These are phyloP conservation scores for Zaprionus bogoriensis DNA, from an alignment of 2,888 invertebrate species.

Conservation along the genomic window DNA sequence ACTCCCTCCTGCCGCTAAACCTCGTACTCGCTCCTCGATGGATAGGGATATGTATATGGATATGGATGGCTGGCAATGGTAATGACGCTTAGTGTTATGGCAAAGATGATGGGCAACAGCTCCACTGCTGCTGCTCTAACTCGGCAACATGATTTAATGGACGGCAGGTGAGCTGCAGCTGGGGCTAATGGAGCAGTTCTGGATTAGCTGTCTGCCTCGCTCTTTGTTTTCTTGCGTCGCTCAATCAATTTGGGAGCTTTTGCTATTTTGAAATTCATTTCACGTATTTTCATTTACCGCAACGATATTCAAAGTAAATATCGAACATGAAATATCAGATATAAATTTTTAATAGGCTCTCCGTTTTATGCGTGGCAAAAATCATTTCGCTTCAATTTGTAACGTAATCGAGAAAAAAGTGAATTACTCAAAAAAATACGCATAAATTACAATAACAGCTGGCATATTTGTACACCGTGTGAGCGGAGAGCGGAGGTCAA, in stretches of 20 bases:
- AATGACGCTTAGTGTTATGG: slow-evolving; percentile 68
- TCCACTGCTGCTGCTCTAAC: slow-evolving; percentile 23
- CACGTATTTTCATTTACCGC: slow-evolving; percentile 35
- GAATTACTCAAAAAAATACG: slow-evolving; percentile 54
- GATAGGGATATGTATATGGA: slow-evolving; percentile 32
- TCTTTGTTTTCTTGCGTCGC: neutral
- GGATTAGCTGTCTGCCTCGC: neutral
- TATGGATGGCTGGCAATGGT: slow-evolving; percentile 58
- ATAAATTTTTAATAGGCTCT: slow-evolving; percentile 49
- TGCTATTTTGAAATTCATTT: slow-evolving; percentile 19
- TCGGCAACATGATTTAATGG: slow-evolving; percentile 38
- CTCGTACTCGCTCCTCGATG: slow-evolving; percentile 2
- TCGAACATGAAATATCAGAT: slow-evolving; percentile 10
- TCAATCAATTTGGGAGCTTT: slow-evolving; percentile 32
- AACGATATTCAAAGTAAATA: slow-evolving; percentile 45
- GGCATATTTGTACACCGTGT: slow-evolving; percentile 30
- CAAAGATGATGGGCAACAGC: slow-evolving; percentile 54
- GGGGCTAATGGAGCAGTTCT: slow-evolving; percentile 34
- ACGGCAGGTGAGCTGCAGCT: slow-evolving; percentile 38
- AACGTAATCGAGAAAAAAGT: slow-evolving; percentile 36
- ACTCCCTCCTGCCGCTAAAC: neutral
- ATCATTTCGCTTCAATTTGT: slow-evolving; percentile 59
- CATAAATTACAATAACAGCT: slow-evolving; percentile 72
- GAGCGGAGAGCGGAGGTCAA: neutral
- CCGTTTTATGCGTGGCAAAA: slow-evolving; percentile 43